Evolutionary conservation across 2,113 vertebrate species (phyloP).

Genomic region (Proterorhinus semilunaris): DNA sequence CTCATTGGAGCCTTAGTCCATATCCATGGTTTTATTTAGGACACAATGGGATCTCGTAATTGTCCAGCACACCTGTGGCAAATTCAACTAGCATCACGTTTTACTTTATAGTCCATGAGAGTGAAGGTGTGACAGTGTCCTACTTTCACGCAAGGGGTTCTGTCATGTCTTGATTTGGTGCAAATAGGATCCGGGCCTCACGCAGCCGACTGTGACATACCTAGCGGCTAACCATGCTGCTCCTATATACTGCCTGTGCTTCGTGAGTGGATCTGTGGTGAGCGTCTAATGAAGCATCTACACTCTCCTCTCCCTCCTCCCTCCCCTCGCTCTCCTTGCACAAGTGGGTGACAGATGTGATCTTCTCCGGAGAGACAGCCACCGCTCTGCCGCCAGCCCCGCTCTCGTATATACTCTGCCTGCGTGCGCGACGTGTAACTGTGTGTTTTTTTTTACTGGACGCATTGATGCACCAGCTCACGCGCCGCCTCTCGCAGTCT

Average conservation of each 20-base stretch:
- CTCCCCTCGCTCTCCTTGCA: conserved; percentile 25
- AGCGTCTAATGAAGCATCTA: conserved; percentile 47
- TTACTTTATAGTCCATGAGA: too few species aligned
- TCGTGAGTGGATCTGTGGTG: conserved; percentile 27
- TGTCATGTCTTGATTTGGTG: not conserved
- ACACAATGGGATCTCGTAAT: not conserved
- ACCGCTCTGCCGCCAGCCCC: conserved; percentile 43
- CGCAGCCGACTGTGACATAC: not conserved
- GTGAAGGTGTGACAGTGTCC: not conserved
- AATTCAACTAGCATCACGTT: too few species aligned
- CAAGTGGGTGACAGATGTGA: conserved; percentile 69
- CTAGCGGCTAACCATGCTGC: not conserved
- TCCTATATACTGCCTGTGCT: conserved; percentile 23
- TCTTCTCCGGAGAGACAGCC: conserved; percentile 49
- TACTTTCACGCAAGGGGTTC: not conserved
- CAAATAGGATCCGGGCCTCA: not conserved
- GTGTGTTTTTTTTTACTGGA: conserved; percentile 10
- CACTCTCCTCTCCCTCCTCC: conserved; percentile 4
- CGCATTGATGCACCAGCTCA: conserved; percentile 18
- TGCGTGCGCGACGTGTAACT: conserved; percentile 5
- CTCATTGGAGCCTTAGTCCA: not conserved
- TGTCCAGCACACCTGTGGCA: not conserved
- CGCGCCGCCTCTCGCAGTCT: conserved; percentile 15
- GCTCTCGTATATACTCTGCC: conserved; percentile 14
- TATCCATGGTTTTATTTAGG: not conserved